Percentiles rank a stretch among this genome's conserved stretches.
phyloP scores from a whole-genome alignment of 2,888 invertebrate genomes.

The Drosophila melanosoma region DNA sequence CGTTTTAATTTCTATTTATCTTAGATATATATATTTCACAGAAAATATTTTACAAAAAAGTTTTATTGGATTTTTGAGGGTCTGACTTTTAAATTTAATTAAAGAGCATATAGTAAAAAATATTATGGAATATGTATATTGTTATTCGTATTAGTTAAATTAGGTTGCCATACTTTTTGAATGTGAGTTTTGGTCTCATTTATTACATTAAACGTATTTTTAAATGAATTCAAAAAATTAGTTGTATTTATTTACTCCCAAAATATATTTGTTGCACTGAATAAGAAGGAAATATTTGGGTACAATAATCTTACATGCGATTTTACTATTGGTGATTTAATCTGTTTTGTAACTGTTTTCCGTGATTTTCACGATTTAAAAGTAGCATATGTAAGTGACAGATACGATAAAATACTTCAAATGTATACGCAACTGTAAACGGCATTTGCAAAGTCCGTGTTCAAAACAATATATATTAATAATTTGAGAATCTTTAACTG shows the following conservation, averaged over 20 bases:
- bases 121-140: not conserved
- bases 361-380: not conserved
- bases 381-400: slow-evolving; percentile 6
- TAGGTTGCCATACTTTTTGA: not conserved
- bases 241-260: not conserved
- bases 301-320: not conserved
- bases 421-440: slow-evolving; percentile 57
- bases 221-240: not conserved
- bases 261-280: not conserved
- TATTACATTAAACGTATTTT: not conserved
- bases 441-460: slow-evolving; percentile 57
- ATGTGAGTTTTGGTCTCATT: not conserved
- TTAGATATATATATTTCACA: not conserved
- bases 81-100: not conserved
- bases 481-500: slow-evolving; percentile 32
- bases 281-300: not conserved
- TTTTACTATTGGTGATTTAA: not conserved
- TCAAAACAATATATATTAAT: slow-evolving; percentile 59
- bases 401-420: slow-evolving; percentile 19
- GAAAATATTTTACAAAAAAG: not conserved
- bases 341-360: slow-evolving; percentile 5
- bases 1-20: not conserved
- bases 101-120: not conserved
- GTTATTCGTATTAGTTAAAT: not conserved
- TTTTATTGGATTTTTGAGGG: not conserved